Evolutionary conservation across 2,113 vertebrate genomes (phyloP).

Genomic region (Amblyornis subalaris): DNA sequence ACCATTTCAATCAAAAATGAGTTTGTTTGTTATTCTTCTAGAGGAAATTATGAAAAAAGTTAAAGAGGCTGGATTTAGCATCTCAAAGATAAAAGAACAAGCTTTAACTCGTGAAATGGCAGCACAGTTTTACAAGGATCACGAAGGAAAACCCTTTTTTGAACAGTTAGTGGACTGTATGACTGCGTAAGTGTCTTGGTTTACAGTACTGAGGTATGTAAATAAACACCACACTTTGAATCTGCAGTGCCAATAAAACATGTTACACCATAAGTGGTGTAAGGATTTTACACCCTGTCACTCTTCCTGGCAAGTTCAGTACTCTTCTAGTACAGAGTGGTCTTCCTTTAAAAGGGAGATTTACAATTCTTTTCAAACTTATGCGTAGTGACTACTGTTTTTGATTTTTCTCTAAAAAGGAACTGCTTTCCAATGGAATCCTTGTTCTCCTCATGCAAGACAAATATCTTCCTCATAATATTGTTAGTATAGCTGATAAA

Average conservation of each 20-base stretch:
- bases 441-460: not conserved
- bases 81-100: constrained; percentile 74
- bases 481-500: not conserved
- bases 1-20: not conserved
- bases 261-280: not conserved
- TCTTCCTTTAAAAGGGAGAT: not conserved
- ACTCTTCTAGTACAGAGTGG: not conserved
- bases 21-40: constrained; percentile 36
- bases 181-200: constrained; percentile 74
- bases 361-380: not conserved
- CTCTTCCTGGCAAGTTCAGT: not conserved
- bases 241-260: not conserved
- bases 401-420: not conserved
- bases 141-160: constrained; percentile 80
- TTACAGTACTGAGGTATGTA: not conserved
- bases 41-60: constrained; percentile 79
- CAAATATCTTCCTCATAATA: not conserved
- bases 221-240: not conserved
- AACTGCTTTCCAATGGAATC: not conserved
- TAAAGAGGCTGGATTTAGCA: constrained; percentile 72
- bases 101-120: constrained; percentile 75
- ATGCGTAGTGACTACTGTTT: not conserved
- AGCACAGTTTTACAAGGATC: constrained; percentile 80
- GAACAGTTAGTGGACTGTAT: constrained; percentile 78
- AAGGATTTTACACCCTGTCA: not conserved